Conservation (phyloP, 2,888 invertebrate genomes). For the Pristionchus arcanus region DNA sequence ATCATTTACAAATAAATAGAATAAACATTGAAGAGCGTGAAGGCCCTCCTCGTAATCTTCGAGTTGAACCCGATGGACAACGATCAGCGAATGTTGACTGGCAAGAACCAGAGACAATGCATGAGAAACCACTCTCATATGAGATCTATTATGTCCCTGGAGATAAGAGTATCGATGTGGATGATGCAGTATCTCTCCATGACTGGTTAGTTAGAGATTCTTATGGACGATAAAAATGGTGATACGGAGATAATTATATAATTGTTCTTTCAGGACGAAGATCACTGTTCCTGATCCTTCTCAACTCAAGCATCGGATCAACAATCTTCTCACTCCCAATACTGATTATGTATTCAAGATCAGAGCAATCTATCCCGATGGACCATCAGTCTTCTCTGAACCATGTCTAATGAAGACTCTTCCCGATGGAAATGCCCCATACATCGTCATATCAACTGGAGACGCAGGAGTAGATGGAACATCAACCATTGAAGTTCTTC, state of each 20-base stretch:
- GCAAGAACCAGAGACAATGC: conserved; percentile 69
- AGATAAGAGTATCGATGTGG: conserved; percentile 76
- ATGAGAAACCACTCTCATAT: conserved; percentile 73
- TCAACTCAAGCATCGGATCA: conserved; percentile 69
- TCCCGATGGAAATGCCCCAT: conserved; percentile 77
- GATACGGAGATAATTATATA: background rate
- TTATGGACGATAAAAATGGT: background rate
- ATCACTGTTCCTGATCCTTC: conserved; percentile 71
- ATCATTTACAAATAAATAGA: background rate
- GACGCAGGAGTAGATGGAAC: conserved; percentile 75
- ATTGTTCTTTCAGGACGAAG: conserved; percentile 64
- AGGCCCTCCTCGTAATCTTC: conserved; percentile 75
- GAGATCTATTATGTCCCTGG: conserved; percentile 77
- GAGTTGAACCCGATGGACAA: conserved; percentile 76
- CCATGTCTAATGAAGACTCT: conserved; percentile 79
- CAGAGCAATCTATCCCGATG: conserved; percentile 76
- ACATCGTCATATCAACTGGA: conserved; percentile 76
- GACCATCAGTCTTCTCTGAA: conserved; percentile 78
- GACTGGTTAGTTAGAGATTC: conserved; percentile 65
- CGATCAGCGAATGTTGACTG: conserved; percentile 73
- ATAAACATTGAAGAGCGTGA: conserved; percentile 66
- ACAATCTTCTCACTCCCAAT: conserved; percentile 74
- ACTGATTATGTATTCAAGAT: conserved; percentile 79
- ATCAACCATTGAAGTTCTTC: conserved; percentile 74
- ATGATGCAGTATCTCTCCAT: conserved; percentile 70